Evolutionary conservation across 2,113 vertebrate genomes (phyloP), one percentile per base, ranked within the genome.

Genomic region (Gnathonemus echidnorhynchus): DNA sequence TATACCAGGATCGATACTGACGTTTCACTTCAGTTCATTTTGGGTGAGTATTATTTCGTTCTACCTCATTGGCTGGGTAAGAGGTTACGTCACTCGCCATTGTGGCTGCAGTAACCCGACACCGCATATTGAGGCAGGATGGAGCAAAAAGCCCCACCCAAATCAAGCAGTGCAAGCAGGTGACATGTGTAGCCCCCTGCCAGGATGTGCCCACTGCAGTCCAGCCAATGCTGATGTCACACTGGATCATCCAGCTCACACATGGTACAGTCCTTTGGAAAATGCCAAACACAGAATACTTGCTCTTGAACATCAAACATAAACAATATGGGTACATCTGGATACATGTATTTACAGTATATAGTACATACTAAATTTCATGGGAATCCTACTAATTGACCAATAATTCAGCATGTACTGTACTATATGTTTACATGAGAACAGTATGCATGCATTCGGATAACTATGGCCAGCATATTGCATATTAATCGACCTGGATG

Each of bases 271-370:
- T 88, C 89, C n/a, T 27, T 17, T 91, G 89, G 80, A 50, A 89
- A 80, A 62, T 92, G 93, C 94, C 89, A 95, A 93, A 94, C 93
- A 89, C 92, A 89, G n/a, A 27, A 27, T 66, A 66, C 8, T 27
- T 39, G 70, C 89, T 88, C 15, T 24, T 1, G 19, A 84, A 21
- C n/a, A 66, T 27, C 24, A 66, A 66, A 66, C 58, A 66, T 66
- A 27, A 27, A 56, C 53, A 19, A 56, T 56, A 5, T 56, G 19
- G 17, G 53, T 56, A 19, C 53, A 19, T 56, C 17, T 56, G 53
- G 17, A 56, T 21, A 56, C 4, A 5, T 19, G 5, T 21, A 56
- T 56, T 56, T 56, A 53, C 35, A 39, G 35, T 39, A 42, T 56
- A 56, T 19, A 56, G 53, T 6, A 45, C 42, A 42, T 42, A 42